Evolutionary conservation across 2,797 vertebrate species (phyloP), one percentile per base, ranked within the genome.

Genomic region (Gambusia yucatana): DNA sequence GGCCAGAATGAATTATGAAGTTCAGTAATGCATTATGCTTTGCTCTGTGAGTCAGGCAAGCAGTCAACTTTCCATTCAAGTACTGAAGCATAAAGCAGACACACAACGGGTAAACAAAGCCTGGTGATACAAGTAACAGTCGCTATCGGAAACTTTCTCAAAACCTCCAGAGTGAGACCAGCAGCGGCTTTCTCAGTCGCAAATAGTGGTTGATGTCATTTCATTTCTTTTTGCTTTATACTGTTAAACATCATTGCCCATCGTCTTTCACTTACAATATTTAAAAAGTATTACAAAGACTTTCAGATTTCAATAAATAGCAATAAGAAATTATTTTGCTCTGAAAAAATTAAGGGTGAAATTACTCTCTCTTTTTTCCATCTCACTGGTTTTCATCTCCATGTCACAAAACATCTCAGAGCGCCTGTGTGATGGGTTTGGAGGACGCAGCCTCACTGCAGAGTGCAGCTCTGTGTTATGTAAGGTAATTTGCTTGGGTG

Each of bases 1-100:
- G 78, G 77, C 79, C 77, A 65, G 8, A 13, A 83, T 79, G 86
- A 85, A 88, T 93, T 83, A 91, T 86, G 76, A 91, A 86, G 85
- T 78, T 88, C 83, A 88, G 92, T 86, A 93, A 90, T 33, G 93
- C 87, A 93, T 88, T 77, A 41, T 93, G 91, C 91, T 93, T 91
- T 91, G 87, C 90, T 94, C 92, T 84, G 89, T 81, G 85, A 91
- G 83, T 86, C 88, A 88, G 84, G 85, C 92, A 77, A 78, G 80
- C 82, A 52, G 82, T 90, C 87, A 89, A 95, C 86, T 94, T 93
- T 94, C 92, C 93, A 86, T 87, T 82, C 83, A 93, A 84, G 81
- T 86, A 72, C 75, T 39, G 30, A 25, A 74, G 89, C 84, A 90
- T 81, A 77, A 91, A 91, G 86, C 89, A 90, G 90, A 85, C 75